Conservation (phyloP, 2,888 invertebrate species). For the Scotopteryx bipunctaria region DNA sequence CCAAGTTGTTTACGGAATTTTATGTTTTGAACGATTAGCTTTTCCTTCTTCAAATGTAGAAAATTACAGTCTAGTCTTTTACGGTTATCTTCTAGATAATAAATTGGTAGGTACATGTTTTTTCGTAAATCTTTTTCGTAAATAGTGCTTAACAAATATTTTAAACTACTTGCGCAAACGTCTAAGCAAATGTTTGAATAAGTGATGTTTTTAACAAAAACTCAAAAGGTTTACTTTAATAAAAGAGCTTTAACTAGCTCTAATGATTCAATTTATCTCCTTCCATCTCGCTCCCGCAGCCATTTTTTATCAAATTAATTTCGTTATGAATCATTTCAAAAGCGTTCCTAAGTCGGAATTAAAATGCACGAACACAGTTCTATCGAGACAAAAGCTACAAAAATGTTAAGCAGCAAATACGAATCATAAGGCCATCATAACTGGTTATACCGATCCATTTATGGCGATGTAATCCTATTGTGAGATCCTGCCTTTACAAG, state of each 20-base stretch:
- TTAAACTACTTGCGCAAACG: not conserved
- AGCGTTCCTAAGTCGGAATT: slow-evolving; percentile 65
- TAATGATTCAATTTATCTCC: slow-evolving; percentile 32
- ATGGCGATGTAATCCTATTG: slow-evolving; percentile 80
- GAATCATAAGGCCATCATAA: slow-evolving; percentile 78
- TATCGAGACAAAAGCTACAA: slow-evolving; percentile 75
- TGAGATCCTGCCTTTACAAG: slow-evolving; percentile 43
- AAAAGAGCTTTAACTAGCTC: slow-evolving; percentile 31
- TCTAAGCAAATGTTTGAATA: not conserved
- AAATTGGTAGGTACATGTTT: not conserved
- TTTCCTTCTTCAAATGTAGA: not conserved
- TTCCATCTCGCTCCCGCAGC: slow-evolving; percentile 14
- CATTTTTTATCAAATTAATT: slow-evolving; percentile 24
- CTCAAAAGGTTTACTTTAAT: not conserved
- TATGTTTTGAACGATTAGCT: slow-evolving; percentile 10
- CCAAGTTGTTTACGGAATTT: slow-evolving; percentile 26
- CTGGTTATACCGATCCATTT: slow-evolving; percentile 74
- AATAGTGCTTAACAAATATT: not conserved
- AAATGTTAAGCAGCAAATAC: slow-evolving; percentile 64
- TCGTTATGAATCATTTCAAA: slow-evolving; percentile 26
- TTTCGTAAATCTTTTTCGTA: not conserved
- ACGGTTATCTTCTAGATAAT: not conserved
- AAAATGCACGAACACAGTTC: slow-evolving; percentile 76
- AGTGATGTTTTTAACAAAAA: too few species aligned
- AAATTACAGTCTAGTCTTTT: not conserved